These are phyloP conservation scores for Drosophila asahinai DNA, from an alignment of 1,140 invertebrate genomes.

Conservation along the genomic window DNA sequence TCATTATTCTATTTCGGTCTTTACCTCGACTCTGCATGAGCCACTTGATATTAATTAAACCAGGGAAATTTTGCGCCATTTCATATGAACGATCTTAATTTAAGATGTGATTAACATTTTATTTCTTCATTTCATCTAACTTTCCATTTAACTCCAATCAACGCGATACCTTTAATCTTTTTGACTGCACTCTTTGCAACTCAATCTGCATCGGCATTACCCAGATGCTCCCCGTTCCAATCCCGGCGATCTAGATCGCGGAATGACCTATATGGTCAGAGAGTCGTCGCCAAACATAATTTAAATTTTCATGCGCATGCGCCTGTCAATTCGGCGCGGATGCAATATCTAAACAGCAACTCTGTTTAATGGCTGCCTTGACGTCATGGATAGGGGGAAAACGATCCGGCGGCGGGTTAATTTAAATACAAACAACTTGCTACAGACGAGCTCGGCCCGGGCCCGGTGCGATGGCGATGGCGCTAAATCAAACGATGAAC, in stretches of 20 bases:
- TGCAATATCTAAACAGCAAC: slow-evolving; percentile 32
- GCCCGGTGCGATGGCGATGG: slow-evolving; percentile 57
- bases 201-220: slow-evolving; percentile 45
- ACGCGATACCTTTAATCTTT: not conserved
- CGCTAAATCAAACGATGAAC: slow-evolving; percentile 77
- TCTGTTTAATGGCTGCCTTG: slow-evolving; percentile 66
- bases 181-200: slow-evolving; percentile 44
- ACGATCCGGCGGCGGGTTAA: slow-evolving; percentile 21
- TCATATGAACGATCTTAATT: not conserved
- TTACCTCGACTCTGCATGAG: too few relatives aligned
- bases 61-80: not conserved
- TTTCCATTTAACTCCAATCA: not conserved
- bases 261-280: slow-evolving; percentile 27
- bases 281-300: slow-evolving; percentile 55
- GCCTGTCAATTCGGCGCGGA: slow-evolving; percentile 64
- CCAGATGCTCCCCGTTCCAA: slow-evolving; percentile 22
- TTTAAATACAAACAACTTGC: slow-evolving; percentile 69
- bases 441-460: slow-evolving; percentile 6
- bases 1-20: too few relatives aligned
- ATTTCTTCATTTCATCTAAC: not conserved
- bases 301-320: slow-evolving; percentile 68
- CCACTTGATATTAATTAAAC: too few relatives aligned
- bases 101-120: not conserved
- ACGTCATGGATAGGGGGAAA: slow-evolving; percentile 3
- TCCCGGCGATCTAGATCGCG: not conserved